These are phyloP conservation scores for Acrocyrtus sp. DNA, from an alignment of 2,888 invertebrate genomes.

Conservation along the genomic window DNA sequence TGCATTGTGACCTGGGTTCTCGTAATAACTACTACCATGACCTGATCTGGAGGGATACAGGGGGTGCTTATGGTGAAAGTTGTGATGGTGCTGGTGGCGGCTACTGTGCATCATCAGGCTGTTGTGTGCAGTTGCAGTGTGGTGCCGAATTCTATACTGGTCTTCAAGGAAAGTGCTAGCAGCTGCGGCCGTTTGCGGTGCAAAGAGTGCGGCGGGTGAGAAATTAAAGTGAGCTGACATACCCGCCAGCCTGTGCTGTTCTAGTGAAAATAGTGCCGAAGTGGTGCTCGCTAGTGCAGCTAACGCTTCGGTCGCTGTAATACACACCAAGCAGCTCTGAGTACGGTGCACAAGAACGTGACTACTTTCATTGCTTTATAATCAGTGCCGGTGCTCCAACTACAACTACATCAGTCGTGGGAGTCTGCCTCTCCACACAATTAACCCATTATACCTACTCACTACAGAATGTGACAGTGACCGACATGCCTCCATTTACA, in stretches of 20 bases:
- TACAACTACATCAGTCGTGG: not conserved
- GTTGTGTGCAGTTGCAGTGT: conserved; percentile 45
- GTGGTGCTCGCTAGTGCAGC: conserved; percentile 71
- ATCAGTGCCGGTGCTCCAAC: not conserved
- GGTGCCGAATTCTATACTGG: conserved; percentile 52
- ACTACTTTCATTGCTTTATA: conserved; percentile 2
- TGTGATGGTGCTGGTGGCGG: conserved; percentile 51
- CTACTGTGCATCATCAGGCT: conserved; percentile 53
- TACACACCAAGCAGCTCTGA: conserved; percentile 34
- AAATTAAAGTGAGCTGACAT: conserved; percentile 71
- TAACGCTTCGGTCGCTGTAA: conserved; percentile 65
- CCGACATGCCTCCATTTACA: not conserved
- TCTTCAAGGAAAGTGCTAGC: conserved; percentile 64
- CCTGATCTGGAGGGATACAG: conserved; percentile 10
- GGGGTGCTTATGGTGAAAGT: conserved; percentile 45
- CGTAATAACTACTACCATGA: conserved; percentile 51
- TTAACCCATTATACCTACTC: not conserved
- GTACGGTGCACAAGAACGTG: not conserved
- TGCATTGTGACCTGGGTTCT: conserved; percentile 50
- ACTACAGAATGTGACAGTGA: not conserved
- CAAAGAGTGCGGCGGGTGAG: conserved; percentile 72
- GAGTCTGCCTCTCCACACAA: not conserved
- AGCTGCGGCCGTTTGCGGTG: conserved; percentile 65
- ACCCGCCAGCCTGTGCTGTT: conserved; percentile 65
- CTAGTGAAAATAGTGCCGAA: conserved; percentile 69